Base-by-base conservation (phyloP, 2,888 invertebrate genomes). In the Scaptodrosophila latifasciaeformis region DNA sequence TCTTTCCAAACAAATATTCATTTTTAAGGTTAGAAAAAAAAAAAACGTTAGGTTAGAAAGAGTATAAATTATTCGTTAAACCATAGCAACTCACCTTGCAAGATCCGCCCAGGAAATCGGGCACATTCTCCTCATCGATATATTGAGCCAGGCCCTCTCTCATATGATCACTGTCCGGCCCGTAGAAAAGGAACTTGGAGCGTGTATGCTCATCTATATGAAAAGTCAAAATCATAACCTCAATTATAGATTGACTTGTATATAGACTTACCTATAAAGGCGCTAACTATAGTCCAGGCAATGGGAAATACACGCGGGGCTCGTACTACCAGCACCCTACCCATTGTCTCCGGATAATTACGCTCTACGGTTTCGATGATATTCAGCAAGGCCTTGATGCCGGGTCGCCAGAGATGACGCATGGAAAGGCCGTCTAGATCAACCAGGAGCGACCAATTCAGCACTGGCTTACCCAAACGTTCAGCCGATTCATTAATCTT, bases 271-370 rank as follows among this genome's bases (percentile, higher is more conserved):
- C 93, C 92, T 77, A 97, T 97, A 85, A 97, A 97, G 1, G 96
- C 95, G 86, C 95, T 94, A 64, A 97, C 94, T 54, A 97, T 91
- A 0, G 97, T 97, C 97, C 97, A 97, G 30, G 97, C 88, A 51
- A 97, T 96, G 2, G 97, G 97, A 86, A 97, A 97, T 44, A 97
- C 96, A 62, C 97, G 88, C 0, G 97, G 97, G 9, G 97, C 97
- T 40, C 96, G 88, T 39, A 96, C 94, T 53, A 97, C 95, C 54
- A 97, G 89, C 59, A 97, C 94, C 30, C 94, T 88, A 1, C 95
- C 96, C 92, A 97, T 93, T 7, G 96, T 97, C 88, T 97, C 97
- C 1, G 97, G 97, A 87, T 97, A 97, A 87, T 97, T 96, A 39
- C 93, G 93, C 86, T 97, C 95, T 19, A 96, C 96, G 44, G 95